Percentiles rank a stretch among this genome's conserved stretches.
Conservation (phyloP, 2,888 invertebrate genomes). For the Ernsta delagoae region DNA sequence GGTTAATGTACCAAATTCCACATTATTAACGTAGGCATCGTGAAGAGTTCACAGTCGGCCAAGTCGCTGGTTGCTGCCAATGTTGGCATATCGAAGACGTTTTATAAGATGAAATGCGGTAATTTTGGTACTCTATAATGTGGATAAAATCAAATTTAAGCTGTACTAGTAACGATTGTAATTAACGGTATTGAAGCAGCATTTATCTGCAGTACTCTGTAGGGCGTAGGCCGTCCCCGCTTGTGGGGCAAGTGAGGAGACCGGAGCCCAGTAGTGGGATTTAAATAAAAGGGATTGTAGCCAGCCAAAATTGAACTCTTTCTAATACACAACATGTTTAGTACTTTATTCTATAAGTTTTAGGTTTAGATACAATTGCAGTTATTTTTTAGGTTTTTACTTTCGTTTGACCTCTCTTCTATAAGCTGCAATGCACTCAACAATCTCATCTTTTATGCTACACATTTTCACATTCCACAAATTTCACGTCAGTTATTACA, state of each 20-base stretch:
- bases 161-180: too few relatives aligned
- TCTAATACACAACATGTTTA: too few relatives aligned
- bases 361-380: too few relatives aligned
- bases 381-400: background rate
- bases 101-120: background rate
- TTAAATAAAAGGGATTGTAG: too few relatives aligned
- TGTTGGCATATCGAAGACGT: background rate
- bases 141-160: too few relatives aligned
- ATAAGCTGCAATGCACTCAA: constrained; percentile 24
- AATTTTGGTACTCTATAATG: background rate
- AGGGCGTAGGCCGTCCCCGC: too few relatives aligned
- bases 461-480: constrained; percentile 59
- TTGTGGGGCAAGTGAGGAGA: too few relatives aligned
- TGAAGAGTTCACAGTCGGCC: constrained; percentile 24
- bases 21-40: constrained; percentile 72
- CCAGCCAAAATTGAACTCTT: too few relatives aligned
- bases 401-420: constrained; percentile 23
- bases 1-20: constrained; percentile 81
- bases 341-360: too few relatives aligned
- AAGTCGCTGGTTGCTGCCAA: background rate
- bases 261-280: too few relatives aligned
- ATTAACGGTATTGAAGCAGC: too few relatives aligned
- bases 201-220: too few relatives aligned
- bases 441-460: constrained; percentile 39
- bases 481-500: constrained; percentile 62